Conservation (phyloP, 2,888 invertebrate genomes). For the Mimachlamys varia region DNA sequence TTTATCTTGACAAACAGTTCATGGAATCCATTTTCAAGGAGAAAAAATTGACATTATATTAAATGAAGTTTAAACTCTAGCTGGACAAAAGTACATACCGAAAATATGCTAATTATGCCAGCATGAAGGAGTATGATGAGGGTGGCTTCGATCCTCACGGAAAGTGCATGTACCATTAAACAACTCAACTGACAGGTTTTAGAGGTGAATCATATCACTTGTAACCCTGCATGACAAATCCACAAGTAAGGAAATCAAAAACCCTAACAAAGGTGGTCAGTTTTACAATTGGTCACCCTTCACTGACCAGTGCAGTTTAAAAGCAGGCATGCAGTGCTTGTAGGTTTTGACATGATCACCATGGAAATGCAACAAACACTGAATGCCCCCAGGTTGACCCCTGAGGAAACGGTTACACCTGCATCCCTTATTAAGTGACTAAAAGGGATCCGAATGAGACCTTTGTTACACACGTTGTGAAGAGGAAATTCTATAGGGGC, state of each 20-base stretch:
- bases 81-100: background rate
- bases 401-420: background rate
- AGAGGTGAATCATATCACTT: background rate
- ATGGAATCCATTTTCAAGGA: background rate
- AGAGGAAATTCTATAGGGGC: background rate
- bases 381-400: background rate
- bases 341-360: background rate
- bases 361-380: background rate
- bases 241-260: slow-evolving; percentile 1
- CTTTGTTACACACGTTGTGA: background rate
- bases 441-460: background rate
- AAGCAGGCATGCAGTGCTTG: background rate
- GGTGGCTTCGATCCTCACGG: background rate
- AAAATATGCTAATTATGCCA: background rate
- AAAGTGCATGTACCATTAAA: background rate
- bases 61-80: background rate
- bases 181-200: background rate
- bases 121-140: background rate
- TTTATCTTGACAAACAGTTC: background rate
- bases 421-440: background rate
- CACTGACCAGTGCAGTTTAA: background rate
- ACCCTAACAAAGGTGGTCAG: background rate
- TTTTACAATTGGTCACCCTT: slow-evolving; percentile 20
- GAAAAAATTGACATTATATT: background rate
- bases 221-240: background rate